phyloP scores from a whole-genome alignment of 2,797 vertebrate genomes.

The Orestias chungarensis region DNA sequence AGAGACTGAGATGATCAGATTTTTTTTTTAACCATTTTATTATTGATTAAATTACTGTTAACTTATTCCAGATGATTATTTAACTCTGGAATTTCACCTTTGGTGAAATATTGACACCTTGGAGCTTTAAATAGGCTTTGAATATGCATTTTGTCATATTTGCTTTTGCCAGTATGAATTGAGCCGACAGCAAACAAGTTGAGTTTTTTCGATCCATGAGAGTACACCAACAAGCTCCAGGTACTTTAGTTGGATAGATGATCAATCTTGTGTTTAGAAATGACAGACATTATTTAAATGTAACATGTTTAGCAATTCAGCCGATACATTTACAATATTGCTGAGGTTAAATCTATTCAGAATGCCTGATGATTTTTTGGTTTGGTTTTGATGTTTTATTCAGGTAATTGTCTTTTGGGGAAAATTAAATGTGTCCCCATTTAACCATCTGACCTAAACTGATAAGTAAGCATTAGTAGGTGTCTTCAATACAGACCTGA shows the following conservation, averaged over 20 bases:
- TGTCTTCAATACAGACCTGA: not conserved
- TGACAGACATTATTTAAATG: not conserved
- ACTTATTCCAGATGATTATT: not conserved
- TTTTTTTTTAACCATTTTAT: conserved; percentile 10
- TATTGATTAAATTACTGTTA: not conserved
- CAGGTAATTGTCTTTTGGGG: not conserved
- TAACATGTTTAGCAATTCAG: not conserved
- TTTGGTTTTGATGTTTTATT: not conserved
- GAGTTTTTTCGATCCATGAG: not conserved
- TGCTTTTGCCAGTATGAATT: not conserved
- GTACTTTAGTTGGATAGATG: not conserved
- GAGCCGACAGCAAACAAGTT: not conserved
- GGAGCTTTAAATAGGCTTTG: too few species aligned
- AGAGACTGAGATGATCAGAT: not conserved
- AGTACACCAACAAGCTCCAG: not conserved
- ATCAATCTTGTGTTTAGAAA: not conserved
- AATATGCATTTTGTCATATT: not conserved
- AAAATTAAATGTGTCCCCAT: not conserved
- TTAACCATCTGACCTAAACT: not conserved
- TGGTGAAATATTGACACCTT: too few species aligned
- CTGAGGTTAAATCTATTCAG: not conserved
- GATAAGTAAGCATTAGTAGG: not conserved
- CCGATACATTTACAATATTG: not conserved
- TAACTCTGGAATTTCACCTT: not conserved
- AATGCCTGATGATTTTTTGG: not conserved